These are phyloP conservation scores for Helicoverpa assulta DNA, from an alignment of 2,888 invertebrate species.

Conservation along the genomic window DNA sequence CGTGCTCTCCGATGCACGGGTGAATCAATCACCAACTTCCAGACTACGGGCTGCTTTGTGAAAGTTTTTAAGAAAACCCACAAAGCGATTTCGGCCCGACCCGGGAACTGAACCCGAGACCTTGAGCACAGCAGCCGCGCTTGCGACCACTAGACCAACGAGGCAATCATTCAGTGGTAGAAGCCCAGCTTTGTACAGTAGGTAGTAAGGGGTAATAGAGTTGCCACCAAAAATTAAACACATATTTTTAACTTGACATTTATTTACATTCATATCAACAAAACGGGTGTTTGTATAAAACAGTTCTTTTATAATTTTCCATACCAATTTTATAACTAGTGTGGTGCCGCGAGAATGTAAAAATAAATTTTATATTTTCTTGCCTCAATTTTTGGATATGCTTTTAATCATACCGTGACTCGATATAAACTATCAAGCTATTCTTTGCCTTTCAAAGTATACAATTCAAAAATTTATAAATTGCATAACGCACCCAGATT, in stretches of 20 bases:
- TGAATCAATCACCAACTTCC: too few species aligned
- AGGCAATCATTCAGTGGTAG: not conserved
- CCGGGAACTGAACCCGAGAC: too few species aligned
- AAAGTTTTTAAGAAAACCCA: too few species aligned
- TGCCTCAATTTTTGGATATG: slow-evolving; percentile 77
- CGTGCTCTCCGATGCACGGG: too few species aligned
- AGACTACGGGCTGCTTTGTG: too few species aligned
- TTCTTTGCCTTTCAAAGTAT: slow-evolving; percentile 53
- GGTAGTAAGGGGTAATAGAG: not conserved
- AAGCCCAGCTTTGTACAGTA: too few species aligned
- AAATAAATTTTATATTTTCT: slow-evolving; percentile 80
- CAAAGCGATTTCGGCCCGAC: too few species aligned
- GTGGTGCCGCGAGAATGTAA: slow-evolving; percentile 86
- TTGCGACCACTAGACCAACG: too few species aligned
- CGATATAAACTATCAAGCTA: slow-evolving; percentile 58
- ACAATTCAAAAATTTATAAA: slow-evolving; percentile 36
- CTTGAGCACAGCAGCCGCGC: too few species aligned
- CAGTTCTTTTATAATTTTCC: slow-evolving; percentile 84
- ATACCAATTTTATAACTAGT: slow-evolving; percentile 85
- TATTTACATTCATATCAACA: slow-evolving; percentile 91
- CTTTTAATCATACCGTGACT: slow-evolving; percentile 74
- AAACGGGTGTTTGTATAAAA: slow-evolving; percentile 91
- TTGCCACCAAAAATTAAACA: slow-evolving; percentile 51
- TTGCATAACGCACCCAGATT: slow-evolving; percentile 55
- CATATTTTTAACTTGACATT: slow-evolving; percentile 88